Conservation (phyloP, 2,888 invertebrate genomes). For the Zootermopsis nevadensis region DNA sequence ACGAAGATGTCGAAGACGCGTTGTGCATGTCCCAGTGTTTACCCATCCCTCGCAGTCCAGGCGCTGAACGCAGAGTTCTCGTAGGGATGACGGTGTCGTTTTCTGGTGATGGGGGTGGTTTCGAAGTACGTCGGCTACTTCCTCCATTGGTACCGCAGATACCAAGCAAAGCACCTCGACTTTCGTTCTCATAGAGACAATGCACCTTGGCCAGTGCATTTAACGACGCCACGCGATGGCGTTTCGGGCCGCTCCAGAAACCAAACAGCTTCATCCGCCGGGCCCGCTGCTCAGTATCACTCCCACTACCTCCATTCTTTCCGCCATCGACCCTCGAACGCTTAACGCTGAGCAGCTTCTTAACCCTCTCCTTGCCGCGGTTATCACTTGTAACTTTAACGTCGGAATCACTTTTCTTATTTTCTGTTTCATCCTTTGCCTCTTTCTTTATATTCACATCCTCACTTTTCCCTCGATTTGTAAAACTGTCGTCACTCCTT, state of each 20-base stretch:
- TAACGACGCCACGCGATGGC: conserved; percentile 87
- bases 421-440: conserved; percentile 7
- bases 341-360: conserved; percentile 22
- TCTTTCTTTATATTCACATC: not conserved
- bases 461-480: not conserved
- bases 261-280: conserved; percentile 72
- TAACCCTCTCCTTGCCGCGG: not conserved
- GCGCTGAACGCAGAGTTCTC: conserved; percentile 76
- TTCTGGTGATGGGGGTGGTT: conserved; percentile 41
- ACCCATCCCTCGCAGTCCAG: conserved; percentile 80
- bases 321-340: conserved; percentile 62
- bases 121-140: conserved; percentile 54
- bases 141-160: conserved; percentile 52
- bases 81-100: conserved; percentile 58
- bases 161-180: conserved; percentile 57
- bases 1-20: conserved; percentile 67
- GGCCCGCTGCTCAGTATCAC: conserved; percentile 50
- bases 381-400: not conserved
- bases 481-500: not conserved
- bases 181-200: conserved; percentile 90
- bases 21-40: conserved; percentile 88
- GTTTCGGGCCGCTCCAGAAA: conserved; percentile 82
- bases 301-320: conserved; percentile 59
- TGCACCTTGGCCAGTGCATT: conserved; percentile 92
- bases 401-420: conserved; percentile 11